Evolutionary conservation across 1,140 invertebrate genomes (phyloP), one percentile per base, ranked within the genome.

Genomic region (Carposina sasakii): DNA sequence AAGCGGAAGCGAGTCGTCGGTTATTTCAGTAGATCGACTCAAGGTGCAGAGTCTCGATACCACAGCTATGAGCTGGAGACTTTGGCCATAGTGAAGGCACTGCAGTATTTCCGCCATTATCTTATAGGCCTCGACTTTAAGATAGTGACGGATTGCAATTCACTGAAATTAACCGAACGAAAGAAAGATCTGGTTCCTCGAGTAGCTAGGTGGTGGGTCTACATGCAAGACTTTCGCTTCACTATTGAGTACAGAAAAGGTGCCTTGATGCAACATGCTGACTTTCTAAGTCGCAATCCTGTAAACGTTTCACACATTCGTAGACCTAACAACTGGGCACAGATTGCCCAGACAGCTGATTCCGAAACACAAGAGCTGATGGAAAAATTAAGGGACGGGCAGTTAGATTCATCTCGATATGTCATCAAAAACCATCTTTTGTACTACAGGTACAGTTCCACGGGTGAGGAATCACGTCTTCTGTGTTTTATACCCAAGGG

Each of bases 101-200:
- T 76, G 0, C 63, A 67, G 47, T 34, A 49, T 13, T 77, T 75
- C 22, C 57, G 68, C 22, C 46, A 64, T n/a, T 72, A 67, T 26
- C 28, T 76, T 17, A 10, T 74, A 8, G 73, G 70, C 8, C 67
- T 72, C 13, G 34, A 41, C 16, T 84, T 82, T 40, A 68, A 33
- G 8, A 51, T 84, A 1, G 50, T 81, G 15, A 77, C 70, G 0
- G 77, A 79, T 54, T 83, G 74, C 34, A 64, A 63, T 13, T 69
- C 67, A 0, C 48, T 81, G 0, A 67, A 67, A 20, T 31, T 52
- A 28, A 65, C 64, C 10, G 28, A 54, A 24, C 30, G 17, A 12
- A 71, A 67, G 34, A 69, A 65, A 52, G 63, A 33, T 48, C 53
- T 36, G 49, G 47, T 3, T 46, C 41, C 41, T 24, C 12, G 41